Evolutionary conservation across 2,113 vertebrate species (phyloP).

Genomic region (Strigops habroptila): DNA sequence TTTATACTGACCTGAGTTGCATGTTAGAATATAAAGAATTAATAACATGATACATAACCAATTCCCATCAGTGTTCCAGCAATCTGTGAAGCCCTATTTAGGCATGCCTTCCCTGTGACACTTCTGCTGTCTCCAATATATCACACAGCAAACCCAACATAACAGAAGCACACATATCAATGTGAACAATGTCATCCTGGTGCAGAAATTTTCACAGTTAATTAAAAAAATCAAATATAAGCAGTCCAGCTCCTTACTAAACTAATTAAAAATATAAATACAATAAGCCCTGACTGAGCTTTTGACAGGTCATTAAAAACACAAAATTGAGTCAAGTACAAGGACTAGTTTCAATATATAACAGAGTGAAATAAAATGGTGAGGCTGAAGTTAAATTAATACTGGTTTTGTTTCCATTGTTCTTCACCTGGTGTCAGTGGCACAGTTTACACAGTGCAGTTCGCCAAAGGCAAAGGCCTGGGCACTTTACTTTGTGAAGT

Average conservation of each 20-base stretch:
- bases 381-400: slow-evolving; percentile 68
- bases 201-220: slow-evolving; percentile 65
- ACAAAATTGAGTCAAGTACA: slow-evolving; percentile 63
- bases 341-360: slow-evolving; percentile 65
- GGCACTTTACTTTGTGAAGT: slow-evolving; percentile 40
- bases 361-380: slow-evolving; percentile 59
- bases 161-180: background rate
- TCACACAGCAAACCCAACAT: background rate
- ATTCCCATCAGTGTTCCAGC: background rate
- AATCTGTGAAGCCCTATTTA: background rate
- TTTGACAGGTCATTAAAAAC: slow-evolving; percentile 74
- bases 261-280: slow-evolving; percentile 79
- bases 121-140: background rate
- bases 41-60: background rate
- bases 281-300: slow-evolving; percentile 71
- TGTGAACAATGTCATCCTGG: background rate
- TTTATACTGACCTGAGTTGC: background rate
- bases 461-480: slow-evolving; percentile 31
- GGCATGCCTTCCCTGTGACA: background rate
- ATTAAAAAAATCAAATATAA: slow-evolving; percentile 66
- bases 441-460: slow-evolving; percentile 36
- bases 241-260: slow-evolving; percentile 63
- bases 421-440: slow-evolving; percentile 42
- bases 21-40: background rate
- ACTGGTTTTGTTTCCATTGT: slow-evolving; percentile 23